These are phyloP conservation scores for Conopomorpha cramerella DNA, from an alignment of 1,140 invertebrate species.

Conservation along the genomic window DNA sequence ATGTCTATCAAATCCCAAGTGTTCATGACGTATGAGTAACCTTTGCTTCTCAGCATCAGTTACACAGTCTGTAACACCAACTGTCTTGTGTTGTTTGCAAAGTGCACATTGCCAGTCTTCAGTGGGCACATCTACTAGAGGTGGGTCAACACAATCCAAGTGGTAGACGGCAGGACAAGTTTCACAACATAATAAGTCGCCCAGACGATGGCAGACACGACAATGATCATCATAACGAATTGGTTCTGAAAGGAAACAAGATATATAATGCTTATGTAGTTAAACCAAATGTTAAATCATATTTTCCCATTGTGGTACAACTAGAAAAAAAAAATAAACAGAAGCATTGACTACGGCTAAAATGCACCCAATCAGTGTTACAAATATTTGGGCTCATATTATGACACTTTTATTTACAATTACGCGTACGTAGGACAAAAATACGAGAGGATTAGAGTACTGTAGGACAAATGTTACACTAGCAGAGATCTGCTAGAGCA, in stretches of 20 bases:
- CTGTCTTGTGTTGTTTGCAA: slow-evolving; percentile 88
- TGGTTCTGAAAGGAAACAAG: slow-evolving; percentile 66
- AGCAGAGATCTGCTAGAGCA: too few relatives aligned
- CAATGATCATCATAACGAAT: slow-evolving; percentile 96
- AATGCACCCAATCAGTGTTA: background rate
- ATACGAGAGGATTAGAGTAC: too few relatives aligned
- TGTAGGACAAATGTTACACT: too few relatives aligned
- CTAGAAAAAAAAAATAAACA: background rate
- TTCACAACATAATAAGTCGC: slow-evolving; percentile 95
- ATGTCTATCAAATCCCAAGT: slow-evolving; percentile 91
- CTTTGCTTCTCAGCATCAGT: slow-evolving; percentile 91
- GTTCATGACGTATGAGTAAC: slow-evolving; percentile 88
- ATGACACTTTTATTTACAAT: too few relatives aligned
- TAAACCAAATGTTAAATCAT: background rate
- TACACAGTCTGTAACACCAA: slow-evolving; percentile 91
- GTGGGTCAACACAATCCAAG: slow-evolving; percentile 93
- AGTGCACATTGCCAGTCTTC: slow-evolving; percentile 96
- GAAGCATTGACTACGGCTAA: background rate
- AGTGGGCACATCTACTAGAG: slow-evolving; percentile 88
- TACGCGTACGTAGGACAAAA: too few relatives aligned
- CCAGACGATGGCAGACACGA: slow-evolving; percentile 90
- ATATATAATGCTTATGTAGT: slow-evolving; percentile 6
- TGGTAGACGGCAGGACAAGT: slow-evolving; percentile 97
- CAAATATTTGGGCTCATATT: too few relatives aligned
- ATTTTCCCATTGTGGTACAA: too few relatives aligned